phyloP scores from a whole-genome alignment of 2,797 vertebrate species.

The Balearica regulorum region DNA sequence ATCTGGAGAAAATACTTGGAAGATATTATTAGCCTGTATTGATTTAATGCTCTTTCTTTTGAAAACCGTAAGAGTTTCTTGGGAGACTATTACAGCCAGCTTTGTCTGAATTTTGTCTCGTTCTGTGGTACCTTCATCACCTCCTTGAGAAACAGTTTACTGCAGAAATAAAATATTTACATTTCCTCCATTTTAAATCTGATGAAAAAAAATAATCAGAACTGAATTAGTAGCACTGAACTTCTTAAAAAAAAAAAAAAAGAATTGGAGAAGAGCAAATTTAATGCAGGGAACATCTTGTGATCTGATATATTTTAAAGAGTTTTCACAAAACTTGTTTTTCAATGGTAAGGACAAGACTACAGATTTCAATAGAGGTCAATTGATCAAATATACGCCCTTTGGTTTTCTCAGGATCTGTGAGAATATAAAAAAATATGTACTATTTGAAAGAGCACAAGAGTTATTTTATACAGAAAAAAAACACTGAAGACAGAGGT shows the following conservation, averaged over 20 bases:
- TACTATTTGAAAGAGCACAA: neutral
- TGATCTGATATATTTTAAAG: neutral
- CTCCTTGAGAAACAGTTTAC: neutral
- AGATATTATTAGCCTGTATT: neutral
- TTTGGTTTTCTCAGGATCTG: neutral
- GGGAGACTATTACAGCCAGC: neutral
- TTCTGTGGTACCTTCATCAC: neutral
- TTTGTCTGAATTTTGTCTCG: neutral
- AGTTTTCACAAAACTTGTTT: neutral
- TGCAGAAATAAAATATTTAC: neutral
- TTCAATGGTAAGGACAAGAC: neutral
- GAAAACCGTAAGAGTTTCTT: neutral
- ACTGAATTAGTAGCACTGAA: neutral
- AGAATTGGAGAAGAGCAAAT: neutral
- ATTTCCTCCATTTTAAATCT: neutral
- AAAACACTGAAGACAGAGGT: neutral
- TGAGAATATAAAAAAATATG: neutral
- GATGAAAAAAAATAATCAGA: neutral
- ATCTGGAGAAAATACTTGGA: neutral
- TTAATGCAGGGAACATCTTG: neutral
- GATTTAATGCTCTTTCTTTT: neutral
- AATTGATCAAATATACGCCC: neutral
- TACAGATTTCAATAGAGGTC: neutral
- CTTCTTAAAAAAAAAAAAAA: neutral
- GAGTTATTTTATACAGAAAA: neutral